phyloP scores from a whole-genome alignment of 2,113 vertebrate species.

The Cyprinodon brontotheroides region DNA sequence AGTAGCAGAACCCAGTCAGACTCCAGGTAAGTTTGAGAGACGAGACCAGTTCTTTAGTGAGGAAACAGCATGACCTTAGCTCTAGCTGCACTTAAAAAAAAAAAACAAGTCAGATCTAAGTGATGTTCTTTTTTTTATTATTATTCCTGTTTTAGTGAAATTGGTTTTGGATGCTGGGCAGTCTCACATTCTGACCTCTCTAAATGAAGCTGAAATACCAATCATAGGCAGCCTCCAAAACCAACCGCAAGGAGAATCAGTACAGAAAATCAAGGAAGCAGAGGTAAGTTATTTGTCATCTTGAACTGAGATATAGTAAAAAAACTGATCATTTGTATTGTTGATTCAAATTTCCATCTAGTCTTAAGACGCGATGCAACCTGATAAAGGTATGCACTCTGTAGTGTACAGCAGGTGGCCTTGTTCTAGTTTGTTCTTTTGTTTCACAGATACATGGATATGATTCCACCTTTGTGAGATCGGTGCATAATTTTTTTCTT shows the following conservation, averaged over 20 bases:
- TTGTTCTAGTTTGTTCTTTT: no score
- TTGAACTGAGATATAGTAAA: constrained; percentile 12
- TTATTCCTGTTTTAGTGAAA: constrained; percentile 48
- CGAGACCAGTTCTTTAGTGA: not conserved
- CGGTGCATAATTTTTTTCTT: no score
- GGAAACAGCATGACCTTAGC: not conserved
- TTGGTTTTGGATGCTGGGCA: constrained; percentile 53
- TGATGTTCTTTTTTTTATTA: not conserved
- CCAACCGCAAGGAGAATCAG: not conserved
- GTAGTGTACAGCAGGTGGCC: no score
- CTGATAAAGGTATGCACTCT: no score
- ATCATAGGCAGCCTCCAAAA: constrained; percentile 14
- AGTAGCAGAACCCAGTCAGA: not conserved
- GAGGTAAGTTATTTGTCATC: not conserved
- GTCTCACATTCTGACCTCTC: constrained; percentile 1
- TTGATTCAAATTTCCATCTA: not conserved
- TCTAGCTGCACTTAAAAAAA: not conserved
- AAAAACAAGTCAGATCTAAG: not conserved
- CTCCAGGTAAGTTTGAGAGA: constrained; percentile 35
- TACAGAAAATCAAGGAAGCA: constrained; percentile 5
- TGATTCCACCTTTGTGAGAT: no score
- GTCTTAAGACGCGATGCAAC: no score
- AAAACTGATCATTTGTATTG: not conserved
- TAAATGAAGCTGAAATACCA: constrained; percentile 35
- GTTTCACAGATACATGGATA: no score